Evolutionary conservation across 2,797 vertebrate species (phyloP), one percentile per base, ranked within the genome.

Genomic region (Molothrus aeneus): DNA sequence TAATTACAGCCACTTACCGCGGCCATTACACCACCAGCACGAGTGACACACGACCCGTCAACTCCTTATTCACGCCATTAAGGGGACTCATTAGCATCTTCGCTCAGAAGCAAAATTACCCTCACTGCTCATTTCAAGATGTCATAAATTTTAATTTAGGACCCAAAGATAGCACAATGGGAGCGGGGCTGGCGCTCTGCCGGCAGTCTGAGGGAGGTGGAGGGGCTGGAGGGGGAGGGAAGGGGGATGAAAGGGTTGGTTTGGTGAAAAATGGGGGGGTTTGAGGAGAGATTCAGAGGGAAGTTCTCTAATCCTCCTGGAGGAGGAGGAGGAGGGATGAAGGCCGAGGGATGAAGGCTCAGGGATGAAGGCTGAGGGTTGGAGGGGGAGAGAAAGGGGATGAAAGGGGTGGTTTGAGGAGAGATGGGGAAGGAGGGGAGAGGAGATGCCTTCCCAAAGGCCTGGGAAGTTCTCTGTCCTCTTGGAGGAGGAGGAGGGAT

Each of bases 141-240:
- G 99, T 99, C 99, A 99, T 99, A 99, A 99, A 99, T 99, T 99
- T 99, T 99, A 99, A 99, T 99, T 99, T 99, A 99, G 98, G 98
- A 97, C 99, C 99, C 99, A 99, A 99, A 99, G 99, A 99, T 99
- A 99, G 99, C 98, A 98, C 98, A 99, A 98, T 98, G 98, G 98
- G 96, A 98, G 72, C 48, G 56, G 59, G 73, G 95, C 91, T 66
- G 95, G 97, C 75, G 95, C 96, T 88, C 59, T 40, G 17, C 92
- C 40, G 11, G 95, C 97, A 50, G 48, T 16, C 73, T 36, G 66
- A 82, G 87, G 95, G 88, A 88, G 87, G 82, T 92, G 59, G 74
- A 87, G 95, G 88, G 36, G 40, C 8, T 57, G 64, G n/a, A 57
- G 64, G 61, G 74, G 70, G 59, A 51, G 73, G 60, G 43, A 87